Evolutionary conservation across 1,140 invertebrate species (phyloP), one percentile per base, ranked within the genome.

Genomic region (Bilobella aurantiaca): DNA sequence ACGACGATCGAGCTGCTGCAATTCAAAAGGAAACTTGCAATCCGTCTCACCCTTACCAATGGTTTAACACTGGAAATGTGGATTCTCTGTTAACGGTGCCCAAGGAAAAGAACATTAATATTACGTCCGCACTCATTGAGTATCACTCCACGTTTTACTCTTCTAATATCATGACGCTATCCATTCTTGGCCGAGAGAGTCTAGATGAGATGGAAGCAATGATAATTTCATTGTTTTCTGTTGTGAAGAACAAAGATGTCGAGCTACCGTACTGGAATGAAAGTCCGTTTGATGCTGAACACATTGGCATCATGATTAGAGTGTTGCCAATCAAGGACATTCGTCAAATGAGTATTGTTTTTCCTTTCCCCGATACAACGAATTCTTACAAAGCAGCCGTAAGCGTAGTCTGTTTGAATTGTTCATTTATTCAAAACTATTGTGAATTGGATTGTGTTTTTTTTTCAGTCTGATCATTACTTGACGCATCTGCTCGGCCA

Each of bases 71-170:
- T 67, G 93, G 90, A 86, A 87, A 91, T 81, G 84, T 84, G 78
- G 77, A 88, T 0, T 97, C 94, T 0, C 78, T 98, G 60, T 85
- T 87, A 53, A 84, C 78, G n/a, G 83, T 85, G 62, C 92, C 95
- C 0, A 91, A 90, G 74, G 76, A 85, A 67, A 85, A 86, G 67
- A 87, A 87, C 1, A 85, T 95, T 14, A 84, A 89, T 77, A 85
- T 95, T 1, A 80, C 93, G 42, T 84, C 92, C 69, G 90, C 87
- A 73, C 76, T 98, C 1, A 78, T 98, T 0, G 86, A 93, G 72
- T 98, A 97, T 78, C 91, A 98, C 80, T 77, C 85, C 3, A 81
- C 86, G 62, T 95, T 88, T 86, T 98, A 98, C 79, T 98, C 94
- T 0, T 82, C 94, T 0, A 91, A 93, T 77, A 86, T 97, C 30